Conservation (phyloP, 2,888 invertebrate genomes). For the Myathropa florea region DNA sequence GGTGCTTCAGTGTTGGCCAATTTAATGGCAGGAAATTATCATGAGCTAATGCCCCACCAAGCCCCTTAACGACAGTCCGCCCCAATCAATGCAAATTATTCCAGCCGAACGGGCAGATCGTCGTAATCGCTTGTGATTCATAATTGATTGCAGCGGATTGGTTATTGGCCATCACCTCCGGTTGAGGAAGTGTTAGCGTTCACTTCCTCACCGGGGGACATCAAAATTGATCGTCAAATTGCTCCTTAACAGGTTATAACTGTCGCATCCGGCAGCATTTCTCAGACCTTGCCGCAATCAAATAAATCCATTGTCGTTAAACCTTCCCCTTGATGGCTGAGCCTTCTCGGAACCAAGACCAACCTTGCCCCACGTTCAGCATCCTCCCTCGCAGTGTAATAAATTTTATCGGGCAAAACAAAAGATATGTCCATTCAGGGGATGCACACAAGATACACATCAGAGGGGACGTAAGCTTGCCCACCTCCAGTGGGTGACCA, state of each 20-base stretch:
- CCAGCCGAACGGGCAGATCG: neutral
- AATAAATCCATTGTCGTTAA: constrained; percentile 55
- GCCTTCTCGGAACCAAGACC: neutral
- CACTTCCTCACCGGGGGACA: neutral
- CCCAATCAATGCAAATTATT: neutral
- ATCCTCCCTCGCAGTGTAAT: constrained; percentile 18
- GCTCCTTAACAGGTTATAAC: constrained; percentile 53
- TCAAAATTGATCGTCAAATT: constrained; percentile 50
- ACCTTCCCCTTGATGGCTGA: constrained; percentile 1
- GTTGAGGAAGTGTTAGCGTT: neutral
- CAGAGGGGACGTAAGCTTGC: neutral
- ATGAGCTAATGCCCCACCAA: neutral
- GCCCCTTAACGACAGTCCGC: neutral
- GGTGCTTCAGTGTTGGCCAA: neutral
- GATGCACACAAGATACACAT: neutral
- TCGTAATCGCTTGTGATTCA: constrained; percentile 49
- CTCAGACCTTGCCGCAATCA: constrained; percentile 13
- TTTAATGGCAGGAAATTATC: neutral
- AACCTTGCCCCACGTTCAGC: neutral
- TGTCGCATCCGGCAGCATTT: constrained; percentile 1
- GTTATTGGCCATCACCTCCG: constrained; percentile 35
- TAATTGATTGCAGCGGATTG: constrained; percentile 45
- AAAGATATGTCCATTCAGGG: neutral
- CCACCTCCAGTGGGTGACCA: neutral
- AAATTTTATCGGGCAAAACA: constrained; percentile 30